phyloP scores from a whole-genome alignment of 1,140 invertebrate genomes.

The Eurosta solidaginis region DNA sequence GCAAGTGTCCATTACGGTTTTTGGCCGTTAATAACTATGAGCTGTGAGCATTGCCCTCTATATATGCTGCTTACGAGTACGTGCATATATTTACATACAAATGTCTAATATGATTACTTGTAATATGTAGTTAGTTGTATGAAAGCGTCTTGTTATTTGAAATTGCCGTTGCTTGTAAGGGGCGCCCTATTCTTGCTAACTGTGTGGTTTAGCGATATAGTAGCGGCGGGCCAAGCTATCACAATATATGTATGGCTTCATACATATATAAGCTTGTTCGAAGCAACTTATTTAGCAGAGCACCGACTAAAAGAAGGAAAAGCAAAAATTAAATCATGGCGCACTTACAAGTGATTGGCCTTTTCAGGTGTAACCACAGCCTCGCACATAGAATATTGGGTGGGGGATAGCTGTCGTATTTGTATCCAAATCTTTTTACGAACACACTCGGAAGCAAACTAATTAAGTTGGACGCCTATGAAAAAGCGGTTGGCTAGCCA shows the following conservation, averaged over 20 bases:
- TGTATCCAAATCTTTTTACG: no score
- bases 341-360: conserved; percentile 3
- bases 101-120: neutral
- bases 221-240: neutral
- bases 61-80: neutral
- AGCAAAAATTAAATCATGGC: conserved; percentile 11
- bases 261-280: no score
- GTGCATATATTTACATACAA: conserved; percentile 4
- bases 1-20: conserved; percentile 25
- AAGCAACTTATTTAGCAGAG: no score
- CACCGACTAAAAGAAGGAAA: neutral
- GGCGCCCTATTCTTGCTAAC: neutral
- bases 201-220: neutral
- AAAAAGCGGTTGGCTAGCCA: no score
- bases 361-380: neutral
- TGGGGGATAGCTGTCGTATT: no score
- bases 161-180: neutral
- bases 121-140: neutral
- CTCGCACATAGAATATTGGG: neutral
- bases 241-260: no score
- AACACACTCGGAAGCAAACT: no score
- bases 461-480: no score
- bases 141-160: neutral
- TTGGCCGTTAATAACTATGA: conserved; percentile 4
- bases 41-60: conserved; percentile 6